Conservation (phyloP, 1,140 invertebrate species). For the Holcopasites calliopsidis region DNA sequence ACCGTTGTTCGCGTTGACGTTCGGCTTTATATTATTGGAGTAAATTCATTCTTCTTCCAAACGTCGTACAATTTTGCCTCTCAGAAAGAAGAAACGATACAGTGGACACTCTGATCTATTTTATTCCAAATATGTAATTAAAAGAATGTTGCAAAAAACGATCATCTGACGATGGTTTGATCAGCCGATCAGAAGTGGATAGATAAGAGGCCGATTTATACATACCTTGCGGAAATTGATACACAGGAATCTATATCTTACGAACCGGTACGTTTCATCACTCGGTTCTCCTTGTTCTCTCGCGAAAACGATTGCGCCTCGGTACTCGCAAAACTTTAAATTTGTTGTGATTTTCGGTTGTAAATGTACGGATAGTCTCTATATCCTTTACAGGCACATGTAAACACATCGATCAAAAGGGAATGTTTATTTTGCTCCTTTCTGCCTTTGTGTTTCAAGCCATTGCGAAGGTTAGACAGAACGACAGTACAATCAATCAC, state of each 20-base stretch:
- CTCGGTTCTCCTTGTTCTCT: background rate
- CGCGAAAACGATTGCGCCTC: background rate
- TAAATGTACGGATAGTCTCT: background rate
- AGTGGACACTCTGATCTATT: background rate
- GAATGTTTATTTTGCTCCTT: constrained; percentile 43
- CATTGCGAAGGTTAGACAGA: constrained; percentile 36
- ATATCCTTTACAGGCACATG: constrained; percentile 39
- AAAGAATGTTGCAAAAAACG: background rate
- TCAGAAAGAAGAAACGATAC: background rate
- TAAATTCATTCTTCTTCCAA: background rate
- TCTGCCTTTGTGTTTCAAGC: constrained; percentile 31
- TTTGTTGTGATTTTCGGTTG: background rate
- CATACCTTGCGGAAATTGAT: constrained; percentile 14
- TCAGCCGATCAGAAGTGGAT: background rate
- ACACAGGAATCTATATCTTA: constrained; percentile 10
- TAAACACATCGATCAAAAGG: constrained; percentile 45
- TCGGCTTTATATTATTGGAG: background rate
- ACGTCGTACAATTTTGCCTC: background rate
- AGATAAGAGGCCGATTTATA: constrained; percentile 6
- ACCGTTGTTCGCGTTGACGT: constrained; percentile 37
- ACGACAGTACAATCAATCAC: constrained; percentile 34
- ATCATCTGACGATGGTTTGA: background rate
- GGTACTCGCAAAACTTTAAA: background rate
- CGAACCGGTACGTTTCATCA: constrained; percentile 29
- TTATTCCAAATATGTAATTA: background rate